Conservation (phyloP, 2,888 invertebrate species). For the Mythimna impura region DNA sequence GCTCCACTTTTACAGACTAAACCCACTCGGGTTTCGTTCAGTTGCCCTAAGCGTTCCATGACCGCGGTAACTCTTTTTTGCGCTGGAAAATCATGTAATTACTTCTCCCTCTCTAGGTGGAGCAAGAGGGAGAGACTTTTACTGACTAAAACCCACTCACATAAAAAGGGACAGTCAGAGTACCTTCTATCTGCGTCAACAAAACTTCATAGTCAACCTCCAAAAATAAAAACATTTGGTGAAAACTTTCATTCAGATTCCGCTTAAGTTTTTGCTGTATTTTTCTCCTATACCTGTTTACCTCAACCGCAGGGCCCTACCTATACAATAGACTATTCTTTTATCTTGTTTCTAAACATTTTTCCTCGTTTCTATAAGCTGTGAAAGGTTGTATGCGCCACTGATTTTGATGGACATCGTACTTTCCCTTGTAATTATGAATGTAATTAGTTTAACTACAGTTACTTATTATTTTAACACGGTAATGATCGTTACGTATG, state of each 20-base stretch:
- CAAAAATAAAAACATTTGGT: background rate
- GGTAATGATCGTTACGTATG: background rate
- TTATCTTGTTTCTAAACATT: background rate
- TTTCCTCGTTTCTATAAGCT: background rate
- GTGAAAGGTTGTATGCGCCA: constrained; percentile 30
- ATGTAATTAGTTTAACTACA: constrained; percentile 17
- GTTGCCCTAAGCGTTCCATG: no score
- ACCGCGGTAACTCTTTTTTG: no score
- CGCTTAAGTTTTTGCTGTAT: background rate
- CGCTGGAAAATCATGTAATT: no score
- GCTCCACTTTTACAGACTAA: no score
- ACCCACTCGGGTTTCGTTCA: no score
- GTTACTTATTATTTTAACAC: constrained; percentile 4
- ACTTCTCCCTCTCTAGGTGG: no score
- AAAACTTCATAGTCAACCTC: background rate
- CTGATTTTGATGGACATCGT: constrained; percentile 18
- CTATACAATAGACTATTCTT: background rate
- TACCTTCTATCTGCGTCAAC: background rate
- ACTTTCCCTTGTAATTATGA: constrained; percentile 32
- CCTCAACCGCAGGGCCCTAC: background rate
- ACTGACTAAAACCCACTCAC: no score
- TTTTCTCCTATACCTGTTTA: background rate
- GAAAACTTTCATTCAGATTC: background rate
- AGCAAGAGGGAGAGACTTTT: no score
- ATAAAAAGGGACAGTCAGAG: no score